Percentiles rank a stretch among this genome's conserved stretches.
phyloP scores from a whole-genome alignment of 2,113 vertebrate species.

The Alaudala cheleensis region DNA sequence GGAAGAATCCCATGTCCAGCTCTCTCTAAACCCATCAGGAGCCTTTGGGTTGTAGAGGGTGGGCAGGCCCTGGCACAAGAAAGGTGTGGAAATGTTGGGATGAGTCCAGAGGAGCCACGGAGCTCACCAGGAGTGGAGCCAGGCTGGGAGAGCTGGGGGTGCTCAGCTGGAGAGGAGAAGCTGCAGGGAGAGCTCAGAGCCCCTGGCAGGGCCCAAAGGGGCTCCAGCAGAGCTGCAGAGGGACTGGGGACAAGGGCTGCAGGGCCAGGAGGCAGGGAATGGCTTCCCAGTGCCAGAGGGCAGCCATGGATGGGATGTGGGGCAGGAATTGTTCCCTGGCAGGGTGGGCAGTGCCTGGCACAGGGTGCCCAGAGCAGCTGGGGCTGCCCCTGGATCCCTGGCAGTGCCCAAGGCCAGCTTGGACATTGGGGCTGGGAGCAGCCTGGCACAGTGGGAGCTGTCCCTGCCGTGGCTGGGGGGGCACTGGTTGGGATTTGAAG shows the following conservation, averaged over 20 bases:
- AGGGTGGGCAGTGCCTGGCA: background rate
- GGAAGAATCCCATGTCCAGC: background rate
- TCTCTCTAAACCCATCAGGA: background rate
- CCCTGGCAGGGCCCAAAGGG: too few relatives aligned
- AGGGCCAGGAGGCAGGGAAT: too few relatives aligned
- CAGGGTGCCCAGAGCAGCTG: background rate
- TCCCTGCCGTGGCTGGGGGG: background rate
- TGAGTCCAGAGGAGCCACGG: too few relatives aligned
- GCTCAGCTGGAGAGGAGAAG: too few relatives aligned
- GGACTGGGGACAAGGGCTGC: too few relatives aligned
- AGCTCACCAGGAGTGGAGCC: too few relatives aligned
- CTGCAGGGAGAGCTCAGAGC: too few relatives aligned
- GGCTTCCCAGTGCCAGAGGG: too few relatives aligned
- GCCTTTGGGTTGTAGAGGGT: background rate
- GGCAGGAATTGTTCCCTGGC: background rate
- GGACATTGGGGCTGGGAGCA: background rate
- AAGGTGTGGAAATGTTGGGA: too few relatives aligned
- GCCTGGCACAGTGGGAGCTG: background rate
- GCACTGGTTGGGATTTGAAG: rapidly evolving
- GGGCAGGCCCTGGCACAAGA: background rate
- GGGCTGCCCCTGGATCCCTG: background rate
- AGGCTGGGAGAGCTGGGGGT: too few relatives aligned
- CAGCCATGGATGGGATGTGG: too few relatives aligned
- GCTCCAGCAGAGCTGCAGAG: too few relatives aligned
- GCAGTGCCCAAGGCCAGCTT: background rate